Evolutionary conservation across 1,140 invertebrate genomes (phyloP), one percentile per base, ranked within the genome.

Genomic region (Brachionus calyciflorus): DNA sequence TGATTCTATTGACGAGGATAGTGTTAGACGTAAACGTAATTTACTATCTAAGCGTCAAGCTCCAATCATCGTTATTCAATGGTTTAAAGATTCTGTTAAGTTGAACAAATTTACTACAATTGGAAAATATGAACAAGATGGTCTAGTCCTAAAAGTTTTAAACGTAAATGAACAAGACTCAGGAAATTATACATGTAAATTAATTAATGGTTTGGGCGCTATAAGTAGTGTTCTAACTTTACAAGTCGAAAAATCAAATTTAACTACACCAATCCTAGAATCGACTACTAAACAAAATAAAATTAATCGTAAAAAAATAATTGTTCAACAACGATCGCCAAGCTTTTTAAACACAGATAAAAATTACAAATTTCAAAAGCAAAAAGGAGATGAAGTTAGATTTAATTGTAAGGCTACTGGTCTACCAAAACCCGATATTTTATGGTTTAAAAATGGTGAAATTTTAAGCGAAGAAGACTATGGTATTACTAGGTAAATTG

Each of bases 391-490:
- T 21, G 81, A 79, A 12, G 83, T 84, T 60, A 83, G 81, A 78
- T 84, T 87, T 77, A 82, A 80, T 48, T 93, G 93, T 14, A 92
- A 91, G 86, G 92, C 96, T 9, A 90, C 89, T 2, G 94, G 93
- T 17, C 91, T 91, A 83, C 94, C 94, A 24, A 88, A 89, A 12
- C 93, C 94, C 3, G 90, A 90, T 82, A 90, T 97, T 5, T 89
- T 89, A 33, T 98, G 94, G 94, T 90, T 92, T 77, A 82, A 85
- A 80, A 83, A 86, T 65, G 84, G 83, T 60, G 80, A 84, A 48
- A 78, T 81, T 60, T 81, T 83, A 17, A 79, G 57, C 5, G 79
- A 81, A 51, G 63, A 70, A 19, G 81, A 82, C 57, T 80, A 81
- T 53, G 76, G 80, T 46, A 81, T 81, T 49, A 82, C 78, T 1